Conservation (phyloP, 2,113 vertebrate species). For the Polypterus bichir region DNA sequence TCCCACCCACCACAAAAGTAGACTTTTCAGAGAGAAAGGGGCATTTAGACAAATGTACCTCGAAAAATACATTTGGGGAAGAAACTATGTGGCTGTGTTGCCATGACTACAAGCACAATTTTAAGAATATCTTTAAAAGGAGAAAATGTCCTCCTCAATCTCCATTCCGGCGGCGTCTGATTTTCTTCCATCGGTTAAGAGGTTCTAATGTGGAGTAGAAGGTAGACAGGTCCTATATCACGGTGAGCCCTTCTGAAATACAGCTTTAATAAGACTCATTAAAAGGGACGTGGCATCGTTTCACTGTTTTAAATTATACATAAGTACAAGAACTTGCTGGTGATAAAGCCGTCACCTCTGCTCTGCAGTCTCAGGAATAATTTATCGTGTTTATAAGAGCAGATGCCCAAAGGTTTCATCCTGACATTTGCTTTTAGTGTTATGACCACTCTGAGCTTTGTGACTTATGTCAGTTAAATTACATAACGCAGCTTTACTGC, state of each 20-base stretch:
- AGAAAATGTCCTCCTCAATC: too few relatives aligned
- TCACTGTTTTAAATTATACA: conserved; percentile 16
- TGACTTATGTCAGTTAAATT: conserved; percentile 11
- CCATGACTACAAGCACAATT: too few relatives aligned
- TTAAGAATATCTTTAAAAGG: too few relatives aligned
- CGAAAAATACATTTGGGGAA: too few relatives aligned
- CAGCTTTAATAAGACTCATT: conserved; percentile 15
- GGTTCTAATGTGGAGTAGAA: too few relatives aligned
- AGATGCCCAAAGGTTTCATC: conserved; percentile 4
- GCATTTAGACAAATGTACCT: too few relatives aligned
- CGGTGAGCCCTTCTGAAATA: conserved; percentile 10
- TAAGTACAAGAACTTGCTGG: conserved; percentile 10
- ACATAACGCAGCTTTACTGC: not conserved
- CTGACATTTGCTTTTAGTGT: conserved; percentile 12
- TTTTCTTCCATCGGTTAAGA: too few relatives aligned
- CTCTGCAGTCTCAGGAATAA: conserved; percentile 8
- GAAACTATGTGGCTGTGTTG: too few relatives aligned
- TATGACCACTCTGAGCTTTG: conserved; percentile 9
- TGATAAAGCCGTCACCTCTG: conserved; percentile 13
- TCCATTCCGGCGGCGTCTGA: too few relatives aligned
- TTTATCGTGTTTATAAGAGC: conserved; percentile 19
- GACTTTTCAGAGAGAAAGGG: too few relatives aligned
- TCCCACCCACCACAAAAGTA: too few relatives aligned
- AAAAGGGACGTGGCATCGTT: conserved; percentile 8
- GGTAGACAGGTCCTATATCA: too few relatives aligned